Percentiles rank a stretch among this genome's conserved stretches.
These are phyloP conservation scores for Naja naja DNA, from an alignment of 2,113 vertebrate species.

Conservation along the genomic window DNA sequence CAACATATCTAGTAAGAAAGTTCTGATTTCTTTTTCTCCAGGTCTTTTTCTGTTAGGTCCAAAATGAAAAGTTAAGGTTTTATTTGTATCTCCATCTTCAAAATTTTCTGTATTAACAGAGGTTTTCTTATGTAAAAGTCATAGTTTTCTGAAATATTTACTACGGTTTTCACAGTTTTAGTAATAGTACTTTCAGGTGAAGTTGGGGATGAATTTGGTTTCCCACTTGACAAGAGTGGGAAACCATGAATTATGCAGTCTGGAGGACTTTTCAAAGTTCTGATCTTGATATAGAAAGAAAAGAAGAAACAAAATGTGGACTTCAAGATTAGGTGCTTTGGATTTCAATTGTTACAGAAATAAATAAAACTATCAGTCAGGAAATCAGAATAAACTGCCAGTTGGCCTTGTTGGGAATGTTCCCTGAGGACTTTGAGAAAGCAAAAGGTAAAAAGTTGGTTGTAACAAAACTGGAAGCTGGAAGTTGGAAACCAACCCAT, in stretches of 20 bases:
- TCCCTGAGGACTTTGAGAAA: neutral
- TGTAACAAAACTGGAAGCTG: neutral
- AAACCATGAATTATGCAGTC: neutral
- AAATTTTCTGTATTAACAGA: neutral
- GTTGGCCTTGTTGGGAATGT: neutral
- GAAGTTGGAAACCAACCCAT: neutral
- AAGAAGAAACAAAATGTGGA: neutral
- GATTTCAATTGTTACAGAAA: constrained; percentile 20
- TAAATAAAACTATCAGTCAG: neutral
- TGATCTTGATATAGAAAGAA: neutral
- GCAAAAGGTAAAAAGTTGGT: neutral
- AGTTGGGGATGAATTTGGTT: neutral
- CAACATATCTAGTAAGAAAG: no score
- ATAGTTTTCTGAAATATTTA: neutral
- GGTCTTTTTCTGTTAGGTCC: no score
- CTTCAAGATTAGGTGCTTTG: neutral
- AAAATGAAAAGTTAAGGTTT: no score
- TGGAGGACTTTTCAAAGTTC: neutral
- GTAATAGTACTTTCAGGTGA: neutral
- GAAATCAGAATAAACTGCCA: neutral
- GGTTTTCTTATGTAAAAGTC: constrained; percentile 11
- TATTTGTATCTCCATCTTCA: no score
- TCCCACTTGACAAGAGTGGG: neutral
- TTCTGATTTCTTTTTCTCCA: no score
- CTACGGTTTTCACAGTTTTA: neutral